Conservation (phyloP, 2,797 vertebrate genomes). For the Sebastes minor region DNA sequence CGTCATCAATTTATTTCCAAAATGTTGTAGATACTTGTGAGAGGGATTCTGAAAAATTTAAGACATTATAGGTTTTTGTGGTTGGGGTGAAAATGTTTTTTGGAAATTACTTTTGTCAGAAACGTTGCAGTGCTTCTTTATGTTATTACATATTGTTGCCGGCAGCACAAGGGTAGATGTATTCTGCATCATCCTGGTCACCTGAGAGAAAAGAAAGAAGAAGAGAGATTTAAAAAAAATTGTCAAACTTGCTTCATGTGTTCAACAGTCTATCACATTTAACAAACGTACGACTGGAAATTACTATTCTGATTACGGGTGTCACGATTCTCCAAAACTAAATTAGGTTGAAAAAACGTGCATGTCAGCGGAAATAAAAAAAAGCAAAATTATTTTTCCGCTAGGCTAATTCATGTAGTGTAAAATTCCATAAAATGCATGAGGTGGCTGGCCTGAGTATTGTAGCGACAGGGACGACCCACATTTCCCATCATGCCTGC, state of each 20-base stretch:
- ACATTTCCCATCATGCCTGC: too few species aligned
- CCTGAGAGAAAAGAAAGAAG: conserved; percentile 41
- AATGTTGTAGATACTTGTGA: not conserved
- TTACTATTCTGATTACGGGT: not conserved
- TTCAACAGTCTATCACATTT: not conserved
- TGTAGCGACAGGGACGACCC: too few species aligned
- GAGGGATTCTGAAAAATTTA: not conserved
- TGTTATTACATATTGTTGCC: not conserved
- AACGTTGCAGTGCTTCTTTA: not conserved
- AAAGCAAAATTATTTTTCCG: too few species aligned
- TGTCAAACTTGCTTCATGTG: not conserved
- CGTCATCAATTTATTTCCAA: not conserved
- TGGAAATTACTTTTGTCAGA: not conserved
- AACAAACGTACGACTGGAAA: not conserved
- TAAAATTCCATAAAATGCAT: too few species aligned
- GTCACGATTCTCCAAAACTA: too few species aligned
- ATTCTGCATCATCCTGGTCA: conserved; percentile 64
- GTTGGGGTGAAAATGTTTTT: not conserved
- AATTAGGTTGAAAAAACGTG: too few species aligned
- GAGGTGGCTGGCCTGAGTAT: too few species aligned
- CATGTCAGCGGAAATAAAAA: too few species aligned
- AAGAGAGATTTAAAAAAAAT: too few species aligned
- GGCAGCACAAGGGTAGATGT: conserved; percentile 42
- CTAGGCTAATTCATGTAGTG: too few species aligned
- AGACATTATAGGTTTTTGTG: not conserved